Conservation (phyloP, 1,140 invertebrate species). For the Sipha flava region DNA sequence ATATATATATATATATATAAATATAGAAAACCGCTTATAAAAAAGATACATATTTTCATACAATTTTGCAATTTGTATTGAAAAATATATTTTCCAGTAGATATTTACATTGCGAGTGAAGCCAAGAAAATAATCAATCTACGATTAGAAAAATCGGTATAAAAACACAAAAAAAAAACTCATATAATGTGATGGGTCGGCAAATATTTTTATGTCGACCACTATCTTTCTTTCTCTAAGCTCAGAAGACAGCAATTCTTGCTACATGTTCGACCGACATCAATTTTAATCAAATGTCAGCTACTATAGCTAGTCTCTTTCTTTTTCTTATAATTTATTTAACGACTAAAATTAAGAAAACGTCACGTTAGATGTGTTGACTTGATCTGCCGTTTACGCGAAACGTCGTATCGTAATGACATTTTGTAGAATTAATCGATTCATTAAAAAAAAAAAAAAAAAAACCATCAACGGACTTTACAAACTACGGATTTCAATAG, state of each 20-base stretch:
- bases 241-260: background rate
- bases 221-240: background rate
- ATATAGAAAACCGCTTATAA: too few species aligned
- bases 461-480: too few species aligned
- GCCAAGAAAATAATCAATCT: background rate
- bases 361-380: conserved; percentile 5
- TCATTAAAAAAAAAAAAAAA: background rate
- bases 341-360: background rate
- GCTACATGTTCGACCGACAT: background rate
- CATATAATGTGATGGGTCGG: background rate
- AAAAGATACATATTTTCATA: too few species aligned
- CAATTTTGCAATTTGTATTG: too few species aligned
- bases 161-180: background rate
- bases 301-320: background rate
- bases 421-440: background rate
- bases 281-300: conserved; percentile 4
- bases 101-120: background rate
- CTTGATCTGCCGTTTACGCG: background rate
- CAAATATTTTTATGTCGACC: background rate
- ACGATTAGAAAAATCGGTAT: background rate
- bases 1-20: too few species aligned
- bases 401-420: background rate
- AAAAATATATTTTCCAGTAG: background rate
- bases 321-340: background rate
- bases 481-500: too few species aligned